Percentiles rank a stretch among this genome's conserved stretches.
Conservation (phyloP, 2,797 vertebrate species). For the Rhynchonycteris naso region DNA sequence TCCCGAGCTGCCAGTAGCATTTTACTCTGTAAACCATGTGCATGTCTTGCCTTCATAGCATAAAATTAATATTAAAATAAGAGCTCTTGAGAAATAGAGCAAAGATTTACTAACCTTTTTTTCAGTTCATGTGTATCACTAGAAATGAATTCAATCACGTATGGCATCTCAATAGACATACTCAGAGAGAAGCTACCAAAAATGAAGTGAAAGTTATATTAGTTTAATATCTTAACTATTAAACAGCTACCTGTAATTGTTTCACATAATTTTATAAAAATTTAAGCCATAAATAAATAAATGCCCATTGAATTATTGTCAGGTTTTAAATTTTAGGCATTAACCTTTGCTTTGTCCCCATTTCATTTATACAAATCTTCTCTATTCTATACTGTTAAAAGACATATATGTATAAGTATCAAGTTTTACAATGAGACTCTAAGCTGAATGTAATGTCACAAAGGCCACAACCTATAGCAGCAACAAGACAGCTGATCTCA, state of each 20-base stretch:
- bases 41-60: neutral
- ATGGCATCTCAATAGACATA: conserved; percentile 90
- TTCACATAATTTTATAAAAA: neutral
- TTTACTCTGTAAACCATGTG: neutral
- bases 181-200: conserved; percentile 88
- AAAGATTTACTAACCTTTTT: conserved; percentile 87
- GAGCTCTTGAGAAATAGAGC: conserved; percentile 13
- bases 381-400: conserved; percentile 86
- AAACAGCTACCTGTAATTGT: neutral
- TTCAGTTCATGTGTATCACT: conserved; percentile 87
- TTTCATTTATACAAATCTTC: conserved; percentile 88
- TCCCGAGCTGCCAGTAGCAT: neutral
- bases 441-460: neutral
- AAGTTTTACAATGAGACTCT: neutral
- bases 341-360: conserved; percentile 85
- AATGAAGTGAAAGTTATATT: conserved; percentile 58
- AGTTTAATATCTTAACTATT: neutral
- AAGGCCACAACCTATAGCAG: neutral
- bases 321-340: conserved; percentile 66
- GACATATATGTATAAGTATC: neutral
- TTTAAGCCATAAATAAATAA: conserved; percentile 9
- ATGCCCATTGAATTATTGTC: neutral
- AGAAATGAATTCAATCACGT: conserved; percentile 85
- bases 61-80: conserved; percentile 10
- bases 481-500: neutral